phyloP scores from a whole-genome alignment of 2,113 vertebrate genomes.

The Fukomys damarensis region DNA sequence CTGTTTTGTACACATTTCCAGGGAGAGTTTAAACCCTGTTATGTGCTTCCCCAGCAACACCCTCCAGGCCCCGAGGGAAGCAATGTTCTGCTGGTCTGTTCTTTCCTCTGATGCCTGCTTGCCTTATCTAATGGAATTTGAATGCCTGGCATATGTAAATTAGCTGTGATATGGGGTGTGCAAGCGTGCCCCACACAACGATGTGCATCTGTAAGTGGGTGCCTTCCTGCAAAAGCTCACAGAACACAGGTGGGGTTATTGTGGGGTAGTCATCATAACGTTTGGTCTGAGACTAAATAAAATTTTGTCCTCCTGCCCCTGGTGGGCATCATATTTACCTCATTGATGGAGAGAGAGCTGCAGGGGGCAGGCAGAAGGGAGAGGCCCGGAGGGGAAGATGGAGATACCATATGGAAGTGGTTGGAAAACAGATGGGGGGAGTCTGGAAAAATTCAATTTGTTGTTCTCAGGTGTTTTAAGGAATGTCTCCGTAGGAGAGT shows the following conservation, averaged over 20 bases:
- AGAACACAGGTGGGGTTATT: background rate
- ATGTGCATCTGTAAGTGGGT: background rate
- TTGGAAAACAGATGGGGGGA: constrained; percentile 78
- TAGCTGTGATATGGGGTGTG: background rate
- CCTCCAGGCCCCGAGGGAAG: background rate
- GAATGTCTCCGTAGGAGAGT: constrained; percentile 67
- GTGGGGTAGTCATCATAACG: constrained; percentile 37
- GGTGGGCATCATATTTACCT: constrained; percentile 68
- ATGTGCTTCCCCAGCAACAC: background rate
- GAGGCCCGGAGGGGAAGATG: background rate
- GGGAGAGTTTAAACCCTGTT: background rate
- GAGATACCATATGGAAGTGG: constrained; percentile 72
- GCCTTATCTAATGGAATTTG: background rate
- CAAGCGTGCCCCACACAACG: background rate
- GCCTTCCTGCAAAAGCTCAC: background rate
- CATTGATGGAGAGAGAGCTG: constrained; percentile 58
- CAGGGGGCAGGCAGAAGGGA: background rate
- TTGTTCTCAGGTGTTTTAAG: constrained; percentile 78
- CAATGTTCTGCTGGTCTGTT: background rate
- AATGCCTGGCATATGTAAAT: constrained; percentile 43
- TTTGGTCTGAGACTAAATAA: constrained; percentile 64
- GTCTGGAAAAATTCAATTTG: constrained; percentile 78
- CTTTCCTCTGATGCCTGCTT: background rate
- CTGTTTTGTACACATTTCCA: constrained; percentile 23
- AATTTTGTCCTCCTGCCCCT: constrained; percentile 72